Evolutionary conservation across 2,113 vertebrate genomes (phyloP), one percentile per base, ranked within the genome.

Genomic region (Colius striatus): DNA sequence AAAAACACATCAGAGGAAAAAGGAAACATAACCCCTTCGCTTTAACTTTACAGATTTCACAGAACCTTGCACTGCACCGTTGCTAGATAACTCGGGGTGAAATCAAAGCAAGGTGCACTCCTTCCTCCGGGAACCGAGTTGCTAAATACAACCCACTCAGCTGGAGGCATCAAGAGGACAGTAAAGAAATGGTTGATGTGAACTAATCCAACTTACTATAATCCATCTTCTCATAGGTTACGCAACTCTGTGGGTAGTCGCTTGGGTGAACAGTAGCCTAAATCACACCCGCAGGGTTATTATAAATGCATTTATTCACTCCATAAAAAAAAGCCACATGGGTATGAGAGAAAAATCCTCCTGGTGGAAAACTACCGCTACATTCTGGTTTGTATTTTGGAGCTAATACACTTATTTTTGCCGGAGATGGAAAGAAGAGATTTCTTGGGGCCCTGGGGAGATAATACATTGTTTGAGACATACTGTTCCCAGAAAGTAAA

Each of bases 261-360:
- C 81, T 86, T 84, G 83, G 76, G 70, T 26, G 63, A 92, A 80
- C 82, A 58, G 88, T 30, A 95, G 68, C 70, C 90, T 89, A 81
- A 90, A 88, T 95, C 88, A 65, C 66, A 94, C 85, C 76, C 76
- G 3, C 45, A 75, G 79, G 57, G 79, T 95, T 94, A 93, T 95
- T 97, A 95, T 74, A 96, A 96, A 96, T 96, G 90, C 45, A 96
- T 94, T 95, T 90, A 95, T 96, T 95, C 93, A 92, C n/a, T 91
- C 43, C 83, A 92, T 38, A 60, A 87, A 95, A 92, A 95, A 92
- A 92, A 89, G n/a, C 34, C 58, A 86, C 72, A 78, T 17, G 88
- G 92, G 88, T 78, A 91, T 89, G 75, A 88, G 63, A 86, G 34
- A 86, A 88, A 57, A 92, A 90, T 61, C 83, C 78, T 91, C 60